Evolutionary conservation across 2,888 invertebrate species (phyloP).

Genomic region (Oligia fasciuncula): DNA sequence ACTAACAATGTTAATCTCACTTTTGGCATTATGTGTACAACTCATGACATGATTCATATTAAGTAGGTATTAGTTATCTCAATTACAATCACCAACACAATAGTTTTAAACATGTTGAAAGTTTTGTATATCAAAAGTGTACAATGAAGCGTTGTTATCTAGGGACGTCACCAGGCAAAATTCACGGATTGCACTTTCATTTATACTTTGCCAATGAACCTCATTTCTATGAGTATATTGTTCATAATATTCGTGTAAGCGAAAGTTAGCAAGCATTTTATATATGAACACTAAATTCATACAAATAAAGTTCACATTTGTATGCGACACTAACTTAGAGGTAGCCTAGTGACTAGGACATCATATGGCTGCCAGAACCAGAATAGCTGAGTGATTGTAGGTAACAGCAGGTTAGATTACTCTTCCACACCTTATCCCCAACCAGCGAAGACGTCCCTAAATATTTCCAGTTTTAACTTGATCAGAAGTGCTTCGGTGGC

Average conservation of each 20-base stretch:
- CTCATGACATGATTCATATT: not conserved
- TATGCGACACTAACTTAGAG: not conserved
- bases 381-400: not conserved
- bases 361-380: not conserved
- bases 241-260: not conserved
- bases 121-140: not conserved
- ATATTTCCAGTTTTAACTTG: not conserved
- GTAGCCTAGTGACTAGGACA: not conserved
- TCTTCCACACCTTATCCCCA: not conserved
- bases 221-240: not conserved
- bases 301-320: not conserved
- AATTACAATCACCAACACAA: not conserved
- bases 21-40: not conserved
- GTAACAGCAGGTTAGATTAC: not conserved
- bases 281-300: not conserved
- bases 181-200: not conserved
- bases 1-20: not conserved
- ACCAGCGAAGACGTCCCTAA: not conserved
- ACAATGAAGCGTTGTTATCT: not conserved
- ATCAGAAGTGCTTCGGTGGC: constrained; percentile 48
- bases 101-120: not conserved
- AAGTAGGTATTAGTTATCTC: too few relatives aligned
- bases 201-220: not conserved
- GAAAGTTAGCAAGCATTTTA: not conserved
- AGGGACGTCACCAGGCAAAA: too few relatives aligned